Base-by-base conservation (phyloP, 1,140 invertebrate species). In the Archivesica marissinica region DNA sequence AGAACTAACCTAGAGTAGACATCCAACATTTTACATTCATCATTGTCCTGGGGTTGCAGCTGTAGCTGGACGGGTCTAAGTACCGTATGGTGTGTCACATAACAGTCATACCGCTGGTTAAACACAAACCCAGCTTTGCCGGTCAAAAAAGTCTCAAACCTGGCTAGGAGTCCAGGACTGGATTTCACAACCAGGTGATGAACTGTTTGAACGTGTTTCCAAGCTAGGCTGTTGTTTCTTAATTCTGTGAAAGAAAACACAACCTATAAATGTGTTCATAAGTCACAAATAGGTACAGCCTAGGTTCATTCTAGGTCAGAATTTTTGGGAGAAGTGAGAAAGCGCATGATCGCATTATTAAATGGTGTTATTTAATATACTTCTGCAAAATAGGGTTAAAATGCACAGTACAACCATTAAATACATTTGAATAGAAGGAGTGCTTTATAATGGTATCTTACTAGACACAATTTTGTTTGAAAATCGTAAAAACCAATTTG, bases 1-100 rank as follows among this genome's bases (percentile, higher is more conserved):
- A n/a, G n/a, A n/a, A n/a, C 39, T 66, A 25, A 70, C 66, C 66
- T 41, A 23, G 66, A 44, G 39, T 41, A 70, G 13, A 70, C 39
- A 1, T 1, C 47, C 20, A 70, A 2, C 23, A 17, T 2, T 44
- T 25, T 9, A 6, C 33, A 7, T 9, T 70, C 66, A 70, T 44
- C 35, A 41, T n/a, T 25, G 23, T 15, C 47, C n/a, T 44, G 35
- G 4, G 7, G 7, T n/a, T 38, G 17, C n/a, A 70, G 66, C 35
- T 44, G 66, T 25, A 70, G 17, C 38, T 70, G 35, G 3, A 70
- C 39, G 6, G 2, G 6, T 13, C 39, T 2, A 1, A 70, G 38
- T 41, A n/a, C 23, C n/a, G 1, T 38, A 13, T 23, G 20, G 20
- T n/a, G 4, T 30, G 61, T 38, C 7, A 70, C 38, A 25, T n/a